phyloP scores from a whole-genome alignment of 2,888 invertebrate genomes.

The Eupithecia exiguata region DNA sequence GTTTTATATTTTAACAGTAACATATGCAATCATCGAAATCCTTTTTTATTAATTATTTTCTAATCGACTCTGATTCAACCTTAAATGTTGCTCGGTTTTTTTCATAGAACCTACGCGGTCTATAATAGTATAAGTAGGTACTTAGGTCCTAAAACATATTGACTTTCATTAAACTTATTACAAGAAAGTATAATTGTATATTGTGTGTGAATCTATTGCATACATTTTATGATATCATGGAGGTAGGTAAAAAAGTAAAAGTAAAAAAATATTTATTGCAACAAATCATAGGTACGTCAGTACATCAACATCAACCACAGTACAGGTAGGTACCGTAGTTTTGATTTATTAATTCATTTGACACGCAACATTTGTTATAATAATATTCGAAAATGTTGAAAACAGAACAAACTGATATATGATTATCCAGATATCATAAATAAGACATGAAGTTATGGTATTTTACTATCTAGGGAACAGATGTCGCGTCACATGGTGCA shows the following conservation, averaged over 20 bases:
- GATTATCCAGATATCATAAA: conserved; percentile 52
- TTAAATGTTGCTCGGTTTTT: not conserved
- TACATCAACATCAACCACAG: no score
- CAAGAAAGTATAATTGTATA: not conserved
- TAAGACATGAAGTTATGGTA: conserved; percentile 57
- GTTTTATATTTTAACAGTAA: not conserved
- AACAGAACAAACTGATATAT: conserved; percentile 51
- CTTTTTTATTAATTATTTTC: not conserved
- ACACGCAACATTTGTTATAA: conserved; percentile 31
- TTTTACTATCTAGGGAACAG: conserved; percentile 53
- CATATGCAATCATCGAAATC: not conserved
- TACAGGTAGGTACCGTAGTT: not conserved
- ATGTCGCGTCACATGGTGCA: conserved; percentile 62
- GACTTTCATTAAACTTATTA: not conserved
- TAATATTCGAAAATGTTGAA: conserved; percentile 35
- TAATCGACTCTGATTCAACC: not conserved
- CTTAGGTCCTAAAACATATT: not conserved
- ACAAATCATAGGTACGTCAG: no score
- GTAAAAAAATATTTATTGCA: no score
- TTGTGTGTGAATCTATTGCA: no score
- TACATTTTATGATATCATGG: no score
- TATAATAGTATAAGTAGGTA: not conserved
- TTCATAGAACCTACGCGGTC: not conserved
- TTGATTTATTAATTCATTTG: not conserved
- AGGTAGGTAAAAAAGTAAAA: no score